phyloP scores from a whole-genome alignment of 2,113 vertebrate genomes.

The Willisornis vidua region DNA sequence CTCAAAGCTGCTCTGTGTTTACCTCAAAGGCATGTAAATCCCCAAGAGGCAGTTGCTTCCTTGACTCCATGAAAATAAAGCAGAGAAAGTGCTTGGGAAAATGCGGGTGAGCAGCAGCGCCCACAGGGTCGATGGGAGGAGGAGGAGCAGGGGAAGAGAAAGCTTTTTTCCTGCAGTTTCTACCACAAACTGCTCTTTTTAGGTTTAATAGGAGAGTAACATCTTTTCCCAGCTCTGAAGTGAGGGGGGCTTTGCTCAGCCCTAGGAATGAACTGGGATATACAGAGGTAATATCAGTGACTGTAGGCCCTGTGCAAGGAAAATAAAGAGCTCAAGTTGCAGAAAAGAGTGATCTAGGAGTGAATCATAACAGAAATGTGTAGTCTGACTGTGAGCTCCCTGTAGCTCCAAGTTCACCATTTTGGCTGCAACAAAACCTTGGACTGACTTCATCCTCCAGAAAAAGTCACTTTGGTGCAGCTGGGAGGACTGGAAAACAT shows the following conservation, averaged over 20 bases:
- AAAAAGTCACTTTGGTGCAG: not conserved
- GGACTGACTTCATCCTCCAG: not conserved
- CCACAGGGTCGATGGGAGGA: not conserved
- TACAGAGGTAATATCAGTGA: not conserved
- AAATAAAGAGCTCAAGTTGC: not conserved
- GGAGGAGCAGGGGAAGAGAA: not conserved
- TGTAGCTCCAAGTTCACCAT: not conserved
- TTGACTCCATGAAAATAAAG: constrained; percentile 4
- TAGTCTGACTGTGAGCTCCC: not conserved
- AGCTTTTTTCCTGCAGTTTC: not conserved
- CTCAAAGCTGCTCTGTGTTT: not conserved
- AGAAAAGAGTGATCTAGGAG: not conserved
- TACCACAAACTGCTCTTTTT: not conserved
- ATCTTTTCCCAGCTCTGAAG: not conserved
- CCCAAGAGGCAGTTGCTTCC: not conserved
- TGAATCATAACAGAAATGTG: not conserved
- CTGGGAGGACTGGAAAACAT: not conserved
- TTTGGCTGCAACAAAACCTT: not conserved
- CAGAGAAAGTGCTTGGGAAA: not conserved
- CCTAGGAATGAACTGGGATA: not conserved
- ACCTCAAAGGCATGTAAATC: constrained; percentile 13
- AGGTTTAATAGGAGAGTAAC: not conserved
- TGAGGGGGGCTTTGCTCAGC: not conserved
- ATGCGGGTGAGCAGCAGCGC: not conserved
- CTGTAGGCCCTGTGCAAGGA: rapidly evolving